Base-by-base conservation (phyloP, 2,797 vertebrate species). In the Lindbergichthys nudifrons region DNA sequence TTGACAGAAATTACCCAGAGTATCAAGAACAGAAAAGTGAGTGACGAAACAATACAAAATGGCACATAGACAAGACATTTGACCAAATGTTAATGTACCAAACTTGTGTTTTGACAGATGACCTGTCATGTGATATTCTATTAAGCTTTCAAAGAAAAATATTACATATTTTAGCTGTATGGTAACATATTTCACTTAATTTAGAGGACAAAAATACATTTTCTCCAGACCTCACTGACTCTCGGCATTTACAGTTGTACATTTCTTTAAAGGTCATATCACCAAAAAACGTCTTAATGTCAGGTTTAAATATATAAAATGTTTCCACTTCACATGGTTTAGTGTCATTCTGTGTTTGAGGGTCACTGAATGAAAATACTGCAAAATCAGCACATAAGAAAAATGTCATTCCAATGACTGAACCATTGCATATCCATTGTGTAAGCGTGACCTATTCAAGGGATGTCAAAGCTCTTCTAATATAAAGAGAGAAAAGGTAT, bases 401-500 rank as follows among this genome's bases (percentile, higher is more conserved):
- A 43, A 45, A 36, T 0, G 3, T 46, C 3, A 19, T 61, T 56
- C 50, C 54, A 57, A 54, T 21, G 21, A 65, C 16, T 10, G 26
- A 51, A 46, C 5, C 18, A 1, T 4, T 4, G n/a, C 50, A 39
- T 11, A 13, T 65, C 42, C 18, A 59, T 41, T 18, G 10, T n/a
- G 43, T 36, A 62, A 58, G 8, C 26, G 42, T 59, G 63, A 50
- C 61, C 61, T 41, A 58, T 53, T 76, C 58, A 57, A 53, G 42
- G 52, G 12, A 53, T 47, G 52, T 47, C 47, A 23, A 13, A 48
- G 58, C 58, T 57, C 50, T 13, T 46, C 30, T 23, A n/a, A 52
- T 48, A 70, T 16, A 36, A 36, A 21, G 19, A 43, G 4, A 26
- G 11, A 36, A 48, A 26, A 32, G 2, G 23, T 14, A 12, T 13